phyloP scores from a whole-genome alignment of 1,140 invertebrate genomes.

The Acromyrmex heyeri region DNA sequence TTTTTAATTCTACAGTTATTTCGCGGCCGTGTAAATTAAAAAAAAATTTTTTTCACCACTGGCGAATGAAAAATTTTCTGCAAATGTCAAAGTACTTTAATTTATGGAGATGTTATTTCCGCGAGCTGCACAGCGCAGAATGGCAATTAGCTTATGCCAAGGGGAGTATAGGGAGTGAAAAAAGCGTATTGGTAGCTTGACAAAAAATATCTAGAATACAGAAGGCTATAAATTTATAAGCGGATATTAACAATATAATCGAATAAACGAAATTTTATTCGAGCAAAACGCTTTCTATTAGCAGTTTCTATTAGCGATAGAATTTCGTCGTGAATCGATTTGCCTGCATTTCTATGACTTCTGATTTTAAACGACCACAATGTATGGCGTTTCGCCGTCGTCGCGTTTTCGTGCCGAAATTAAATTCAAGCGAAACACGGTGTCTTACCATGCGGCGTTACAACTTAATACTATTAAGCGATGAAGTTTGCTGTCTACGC shows the following conservation, averaged over 20 bases:
- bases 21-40: conserved; percentile 30
- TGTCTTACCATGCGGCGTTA: conserved; percentile 39
- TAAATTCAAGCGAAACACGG: conserved; percentile 38
- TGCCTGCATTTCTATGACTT: background rate
- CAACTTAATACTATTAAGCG: conserved; percentile 63
- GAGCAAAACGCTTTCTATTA: background rate
- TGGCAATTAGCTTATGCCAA: conserved; percentile 36
- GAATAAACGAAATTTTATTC: conserved; percentile 15
- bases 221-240: conserved; percentile 1
- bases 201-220: conserved; percentile 10
- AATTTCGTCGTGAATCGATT: conserved; percentile 24
- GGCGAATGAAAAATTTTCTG: conserved; percentile 21
- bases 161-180: background rate
- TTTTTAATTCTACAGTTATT: conserved; percentile 4
- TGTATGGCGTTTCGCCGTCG: background rate
- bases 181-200: background rate
- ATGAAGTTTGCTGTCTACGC: conserved; percentile 58
- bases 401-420: conserved; percentile 12
- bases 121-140: conserved; percentile 5
- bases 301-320: background rate
- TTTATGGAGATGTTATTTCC: conserved; percentile 49
- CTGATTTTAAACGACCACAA: conserved; percentile 35
- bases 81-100: conserved; percentile 42
- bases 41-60: background rate
- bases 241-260: conserved; percentile 4